Percentiles rank a stretch among this genome's conserved stretches.
phyloP scores from a whole-genome alignment of 2,113 vertebrate genomes.

The Nematolebias whitei region DNA sequence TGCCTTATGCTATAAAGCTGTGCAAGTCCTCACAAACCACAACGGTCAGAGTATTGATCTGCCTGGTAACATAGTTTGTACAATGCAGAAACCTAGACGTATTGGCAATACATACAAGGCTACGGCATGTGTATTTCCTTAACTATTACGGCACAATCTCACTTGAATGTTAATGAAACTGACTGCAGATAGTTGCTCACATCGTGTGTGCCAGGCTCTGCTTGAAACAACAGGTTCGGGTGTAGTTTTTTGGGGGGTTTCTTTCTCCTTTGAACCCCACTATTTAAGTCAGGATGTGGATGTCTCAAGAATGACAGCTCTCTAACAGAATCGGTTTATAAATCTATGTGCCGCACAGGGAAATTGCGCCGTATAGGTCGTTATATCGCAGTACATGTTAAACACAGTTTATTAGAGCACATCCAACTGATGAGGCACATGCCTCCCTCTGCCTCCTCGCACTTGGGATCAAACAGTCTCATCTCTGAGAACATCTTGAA shows the following conservation, averaged over 20 bases:
- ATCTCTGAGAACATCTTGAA: constrained; percentile 13
- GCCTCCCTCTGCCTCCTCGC: not conserved
- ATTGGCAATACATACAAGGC: not conserved
- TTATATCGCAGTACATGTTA: not conserved
- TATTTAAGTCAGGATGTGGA: not conserved
- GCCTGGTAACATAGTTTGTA: not conserved
- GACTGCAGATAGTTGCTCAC: not conserved
- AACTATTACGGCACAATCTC: constrained; percentile 16
- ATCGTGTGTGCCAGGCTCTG: too few relatives aligned
- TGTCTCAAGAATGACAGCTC: not conserved
- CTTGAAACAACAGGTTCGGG: too few relatives aligned
- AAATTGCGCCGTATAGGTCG: not conserved
- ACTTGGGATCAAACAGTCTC: constrained; percentile 16
- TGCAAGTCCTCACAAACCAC: constrained; percentile 37
- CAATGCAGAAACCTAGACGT: not conserved
- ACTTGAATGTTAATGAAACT: constrained; percentile 59
- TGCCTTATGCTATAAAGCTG: constrained; percentile 24
- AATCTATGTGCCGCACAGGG: not conserved
- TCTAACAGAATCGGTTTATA: not conserved
- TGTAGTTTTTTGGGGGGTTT: too few relatives aligned
- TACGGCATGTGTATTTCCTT: not conserved
- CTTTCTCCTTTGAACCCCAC: not conserved
- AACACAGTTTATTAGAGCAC: not conserved
- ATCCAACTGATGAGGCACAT: constrained; percentile 12
- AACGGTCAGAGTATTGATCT: constrained; percentile 50